A percentile compares a stretch with the other conserved stretches of the same genome.
These are phyloP conservation scores for Metopolophium dirhodum DNA, from an alignment of 1,140 invertebrate genomes.

Conservation along the genomic window DNA sequence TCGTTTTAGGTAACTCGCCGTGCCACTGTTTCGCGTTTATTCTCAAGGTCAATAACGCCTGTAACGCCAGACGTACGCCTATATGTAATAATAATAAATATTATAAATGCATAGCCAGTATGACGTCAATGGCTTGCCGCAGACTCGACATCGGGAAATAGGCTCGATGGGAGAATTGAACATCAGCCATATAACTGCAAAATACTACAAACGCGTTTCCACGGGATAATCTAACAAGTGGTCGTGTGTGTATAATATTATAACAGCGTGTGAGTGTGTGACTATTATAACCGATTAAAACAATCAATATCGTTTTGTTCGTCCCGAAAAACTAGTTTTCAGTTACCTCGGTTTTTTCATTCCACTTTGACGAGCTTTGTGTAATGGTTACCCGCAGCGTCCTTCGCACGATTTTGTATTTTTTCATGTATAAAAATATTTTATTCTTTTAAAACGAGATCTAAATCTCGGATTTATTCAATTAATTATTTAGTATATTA, in stretches of 20 bases:
- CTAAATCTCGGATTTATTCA: neutral
- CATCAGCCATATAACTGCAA: neutral
- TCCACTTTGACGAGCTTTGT: neutral
- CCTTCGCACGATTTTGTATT: neutral
- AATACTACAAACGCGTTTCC: neutral
- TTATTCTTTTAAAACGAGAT: neutral
- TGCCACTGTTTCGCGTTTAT: neutral
- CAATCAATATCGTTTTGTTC: neutral
- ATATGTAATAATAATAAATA: neutral
- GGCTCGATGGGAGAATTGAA: neutral
- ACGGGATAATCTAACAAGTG: neutral
- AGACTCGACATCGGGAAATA: neutral
- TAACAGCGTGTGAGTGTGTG: neutral
- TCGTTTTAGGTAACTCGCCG: constrained; percentile 17
- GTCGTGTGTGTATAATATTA: neutral
- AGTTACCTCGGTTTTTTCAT: neutral
- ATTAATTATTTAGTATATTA: neutral
- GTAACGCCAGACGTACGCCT: neutral
- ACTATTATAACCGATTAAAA: neutral
- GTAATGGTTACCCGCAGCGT: neutral
- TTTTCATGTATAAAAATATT: neutral
- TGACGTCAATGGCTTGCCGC: neutral
- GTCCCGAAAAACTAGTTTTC: constrained; percentile 18
- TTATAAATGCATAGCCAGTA: constrained; percentile 1
- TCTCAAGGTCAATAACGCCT: constrained; percentile 15